Percentiles rank a stretch among this genome's conserved stretches.
Conservation (phyloP, 2,797 vertebrate species). For the Helostoma temminkii region DNA sequence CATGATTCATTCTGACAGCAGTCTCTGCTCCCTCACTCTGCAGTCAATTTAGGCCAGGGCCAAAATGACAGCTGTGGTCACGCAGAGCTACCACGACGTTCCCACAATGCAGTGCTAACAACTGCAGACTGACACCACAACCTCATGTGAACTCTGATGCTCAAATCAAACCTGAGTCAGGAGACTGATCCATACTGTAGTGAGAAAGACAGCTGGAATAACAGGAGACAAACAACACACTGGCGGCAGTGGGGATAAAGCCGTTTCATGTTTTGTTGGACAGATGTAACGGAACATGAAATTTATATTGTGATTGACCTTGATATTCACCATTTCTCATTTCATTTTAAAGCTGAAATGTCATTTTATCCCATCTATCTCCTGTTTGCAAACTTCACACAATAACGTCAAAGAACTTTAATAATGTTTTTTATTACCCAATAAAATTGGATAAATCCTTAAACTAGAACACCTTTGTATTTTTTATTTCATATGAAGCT, state of each 20-base stretch:
- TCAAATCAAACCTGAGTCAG: conserved; percentile 48
- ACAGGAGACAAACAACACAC: conserved; percentile 48
- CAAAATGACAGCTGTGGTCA: conserved; percentile 68
- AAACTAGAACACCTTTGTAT: neutral
- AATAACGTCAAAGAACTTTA: too few relatives aligned
- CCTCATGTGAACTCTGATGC: conserved; percentile 56
- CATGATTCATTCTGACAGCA: conserved; percentile 64
- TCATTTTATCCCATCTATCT: too few relatives aligned
- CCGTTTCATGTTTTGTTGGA: neutral
- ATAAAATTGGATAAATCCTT: too few relatives aligned
- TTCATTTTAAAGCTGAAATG: too few relatives aligned
- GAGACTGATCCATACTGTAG: conserved; percentile 27
- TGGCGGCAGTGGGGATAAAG: conserved; percentile 8
- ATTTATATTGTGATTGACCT: too few relatives aligned
- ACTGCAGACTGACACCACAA: conserved; percentile 64
- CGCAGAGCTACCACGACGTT: conserved; percentile 45
- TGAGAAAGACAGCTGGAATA: conserved; percentile 65
- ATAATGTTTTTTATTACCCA: neutral
- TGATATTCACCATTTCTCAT: too few relatives aligned
- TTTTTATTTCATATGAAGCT: conserved; percentile 2
- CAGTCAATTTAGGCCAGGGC: conserved; percentile 45
- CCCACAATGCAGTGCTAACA: conserved; percentile 67
- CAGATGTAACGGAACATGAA: too few relatives aligned
- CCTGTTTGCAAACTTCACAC: too few relatives aligned
- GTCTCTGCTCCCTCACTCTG: conserved; percentile 43